phyloP scores from a whole-genome alignment of 2,888 invertebrate species.

The Corythucha ciliata region DNA sequence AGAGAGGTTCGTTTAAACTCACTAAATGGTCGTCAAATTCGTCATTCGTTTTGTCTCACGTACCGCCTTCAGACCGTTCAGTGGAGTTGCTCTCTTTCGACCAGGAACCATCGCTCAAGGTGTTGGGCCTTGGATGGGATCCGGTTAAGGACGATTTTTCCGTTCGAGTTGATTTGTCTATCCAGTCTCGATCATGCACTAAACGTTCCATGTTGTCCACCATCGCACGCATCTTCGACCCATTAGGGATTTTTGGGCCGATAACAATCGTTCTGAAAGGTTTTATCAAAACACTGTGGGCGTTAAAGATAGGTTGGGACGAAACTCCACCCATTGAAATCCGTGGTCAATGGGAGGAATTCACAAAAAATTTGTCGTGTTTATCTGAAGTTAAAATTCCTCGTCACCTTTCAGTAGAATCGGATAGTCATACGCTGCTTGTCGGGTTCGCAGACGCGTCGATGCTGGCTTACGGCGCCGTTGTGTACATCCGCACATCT shows the following conservation, averaged over 20 bases:
- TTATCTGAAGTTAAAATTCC: background rate
- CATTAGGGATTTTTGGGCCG: slow-evolving; percentile 4
- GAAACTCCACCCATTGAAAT: background rate
- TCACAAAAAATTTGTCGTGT: background rate
- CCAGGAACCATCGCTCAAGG: background rate
- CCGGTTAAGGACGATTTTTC: background rate
- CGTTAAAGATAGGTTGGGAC: background rate
- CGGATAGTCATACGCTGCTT: background rate
- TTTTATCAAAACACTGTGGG: slow-evolving; percentile 4
- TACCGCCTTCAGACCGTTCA: background rate
- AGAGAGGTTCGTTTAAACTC: slow-evolving; percentile 16
- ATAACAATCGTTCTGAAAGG: background rate
- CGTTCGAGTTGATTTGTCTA: background rate
- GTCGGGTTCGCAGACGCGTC: slow-evolving; percentile 11
- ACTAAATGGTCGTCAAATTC: slow-evolving; percentile 17
- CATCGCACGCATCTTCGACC: slow-evolving; percentile 10
- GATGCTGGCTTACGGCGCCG: background rate
- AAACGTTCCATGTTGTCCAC: slow-evolving; percentile 1
- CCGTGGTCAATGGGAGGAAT: background rate
- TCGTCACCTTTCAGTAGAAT: background rate
- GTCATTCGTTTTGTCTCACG: background rate
- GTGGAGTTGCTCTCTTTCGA: background rate
- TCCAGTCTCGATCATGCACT: too few relatives aligned
- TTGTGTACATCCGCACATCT: background rate
- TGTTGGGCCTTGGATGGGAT: background rate